Base-by-base conservation (phyloP, 2,888 invertebrate species). In the Smittia sp. region DNA sequence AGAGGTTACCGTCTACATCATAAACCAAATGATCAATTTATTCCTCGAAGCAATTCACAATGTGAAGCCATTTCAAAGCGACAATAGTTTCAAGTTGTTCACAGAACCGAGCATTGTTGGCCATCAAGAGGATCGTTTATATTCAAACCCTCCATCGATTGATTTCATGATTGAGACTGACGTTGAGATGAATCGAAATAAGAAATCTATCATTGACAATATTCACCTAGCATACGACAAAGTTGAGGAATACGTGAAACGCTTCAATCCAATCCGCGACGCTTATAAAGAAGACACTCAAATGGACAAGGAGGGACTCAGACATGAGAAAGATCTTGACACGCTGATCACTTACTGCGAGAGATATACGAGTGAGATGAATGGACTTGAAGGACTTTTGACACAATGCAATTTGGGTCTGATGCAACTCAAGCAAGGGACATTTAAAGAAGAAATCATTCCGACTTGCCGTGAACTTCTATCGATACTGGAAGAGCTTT, bases 401-500 rank as follows among this genome's bases (percentile, higher is more conserved):
- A 85, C 87, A 75, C 84, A 84, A 73, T 89, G 92, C 77, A 86
- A 89, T 0, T 79, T 95, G 74, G 95, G 95, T 0, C 79, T 95
- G 66, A 80, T 94, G 38, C 85, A 89, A 76, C 79, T 95, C 27
- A 88, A 89, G 74, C 84, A 92, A 70, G 82, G 83, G 22, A 88
- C 88, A 27, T 90, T 94, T 79, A 92, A 91, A 80, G 86, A 87
- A 72, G 82, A 87, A 39, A 88, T 90, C 32, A 84, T 89, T 27
- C 91, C 92, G 0, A 89, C 90, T 72, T 92, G 93, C 1, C 85
- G 85, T 39, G 82, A 88, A 63, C 84, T 94, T 63, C 86, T 92
- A 72, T 85, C 86, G 68, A 86, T 91, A 9, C 81, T 92, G 1
- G 84, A 87, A 74, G 80, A 82, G 27, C 85, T 86, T 32, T 85